These are phyloP conservation scores for Silurus lanzhouensis DNA, from an alignment of 2,797 vertebrate genomes.

Conservation along the genomic window DNA sequence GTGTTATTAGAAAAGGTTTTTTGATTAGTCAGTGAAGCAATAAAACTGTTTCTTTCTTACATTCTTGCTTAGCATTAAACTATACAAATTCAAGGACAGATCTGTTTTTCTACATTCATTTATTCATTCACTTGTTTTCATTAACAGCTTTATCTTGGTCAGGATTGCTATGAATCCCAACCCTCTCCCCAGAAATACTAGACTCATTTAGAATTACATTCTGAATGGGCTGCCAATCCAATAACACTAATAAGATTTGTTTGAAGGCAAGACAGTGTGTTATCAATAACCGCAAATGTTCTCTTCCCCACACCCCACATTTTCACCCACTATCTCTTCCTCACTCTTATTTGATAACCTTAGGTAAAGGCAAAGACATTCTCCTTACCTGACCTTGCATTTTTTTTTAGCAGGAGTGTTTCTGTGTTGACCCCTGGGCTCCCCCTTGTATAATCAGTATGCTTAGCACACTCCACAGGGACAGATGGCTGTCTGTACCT, in stretches of 20 bases:
- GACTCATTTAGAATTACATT: not conserved
- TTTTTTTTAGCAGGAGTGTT: conserved; percentile 32
- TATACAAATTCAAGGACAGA: not conserved
- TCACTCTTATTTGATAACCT: conserved; percentile 4
- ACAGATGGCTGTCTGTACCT: conserved; percentile 54
- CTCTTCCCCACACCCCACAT: no score
- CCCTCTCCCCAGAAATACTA: not conserved
- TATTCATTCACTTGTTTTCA: not conserved
- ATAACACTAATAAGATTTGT: not conserved
- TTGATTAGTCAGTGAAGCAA: not conserved
- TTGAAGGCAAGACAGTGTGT: not conserved
- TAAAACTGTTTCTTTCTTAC: not conserved
- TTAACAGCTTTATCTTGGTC: no score
- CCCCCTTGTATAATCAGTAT: conserved; percentile 41
- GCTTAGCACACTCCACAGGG: conserved; percentile 42
- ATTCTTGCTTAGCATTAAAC: not conserved
- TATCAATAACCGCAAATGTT: not conserved
- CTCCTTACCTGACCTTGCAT: conserved; percentile 28
- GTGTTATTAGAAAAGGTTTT: not conserved
- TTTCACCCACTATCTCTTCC: not conserved
- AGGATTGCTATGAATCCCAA: not conserved
- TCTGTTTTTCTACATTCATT: not conserved
- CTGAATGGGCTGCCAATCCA: not conserved
- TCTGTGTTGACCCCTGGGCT: conserved; percentile 33
- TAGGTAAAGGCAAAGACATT: not conserved